phyloP scores from a whole-genome alignment of 2,113 vertebrate species.

The Hippolais icterina region DNA sequence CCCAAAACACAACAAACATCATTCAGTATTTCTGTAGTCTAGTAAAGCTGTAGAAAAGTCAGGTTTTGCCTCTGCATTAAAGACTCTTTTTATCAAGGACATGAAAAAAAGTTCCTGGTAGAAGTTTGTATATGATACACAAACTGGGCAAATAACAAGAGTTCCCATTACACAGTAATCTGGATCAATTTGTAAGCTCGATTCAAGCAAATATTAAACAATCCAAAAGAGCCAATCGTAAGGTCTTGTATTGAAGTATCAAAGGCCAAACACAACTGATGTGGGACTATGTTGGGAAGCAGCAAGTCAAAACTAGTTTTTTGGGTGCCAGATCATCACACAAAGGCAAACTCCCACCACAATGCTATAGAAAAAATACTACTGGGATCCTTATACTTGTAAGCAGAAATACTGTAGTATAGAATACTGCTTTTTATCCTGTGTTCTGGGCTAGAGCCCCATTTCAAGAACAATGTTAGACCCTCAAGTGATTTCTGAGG shows the following conservation, averaged over 20 bases:
- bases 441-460: neutral
- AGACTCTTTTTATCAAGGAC: neutral
- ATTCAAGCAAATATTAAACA: slow-evolving; percentile 28
- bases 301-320: neutral
- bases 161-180: neutral
- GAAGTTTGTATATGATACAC: neutral
- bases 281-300: neutral
- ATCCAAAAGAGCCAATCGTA: neutral
- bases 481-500: neutral
- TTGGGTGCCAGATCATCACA: neutral
- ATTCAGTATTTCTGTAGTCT: neutral
- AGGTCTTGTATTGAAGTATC: neutral
- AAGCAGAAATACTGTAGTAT: neutral
- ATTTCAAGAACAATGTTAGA: neutral
- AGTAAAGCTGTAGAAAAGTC: neutral
- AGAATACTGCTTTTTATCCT: neutral
- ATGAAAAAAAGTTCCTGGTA: neutral
- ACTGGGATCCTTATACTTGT: neutral
- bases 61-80: neutral
- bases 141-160: neutral
- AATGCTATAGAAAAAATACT: neutral
- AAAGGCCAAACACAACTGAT: neutral
- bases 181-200: neutral
- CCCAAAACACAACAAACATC: neutral
- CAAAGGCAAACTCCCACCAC: neutral